These are phyloP conservation scores for Telenomus remus DNA, from an alignment of 1,140 invertebrate genomes.

Conservation along the genomic window DNA sequence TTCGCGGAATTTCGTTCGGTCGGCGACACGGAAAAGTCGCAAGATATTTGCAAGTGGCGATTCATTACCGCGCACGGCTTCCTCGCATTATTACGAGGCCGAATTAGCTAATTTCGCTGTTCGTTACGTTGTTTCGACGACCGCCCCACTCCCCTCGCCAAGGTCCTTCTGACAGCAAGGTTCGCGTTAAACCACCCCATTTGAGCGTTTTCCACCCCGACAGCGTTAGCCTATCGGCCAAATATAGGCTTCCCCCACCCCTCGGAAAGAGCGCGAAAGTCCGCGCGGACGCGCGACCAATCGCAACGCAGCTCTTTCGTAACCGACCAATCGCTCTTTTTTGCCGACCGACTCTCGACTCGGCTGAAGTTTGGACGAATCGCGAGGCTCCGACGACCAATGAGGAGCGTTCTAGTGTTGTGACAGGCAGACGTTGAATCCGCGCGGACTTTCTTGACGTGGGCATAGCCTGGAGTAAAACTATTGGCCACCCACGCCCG, in stretches of 20 bases:
- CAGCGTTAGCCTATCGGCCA: conserved; percentile 72
- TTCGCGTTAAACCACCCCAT: conserved; percentile 76
- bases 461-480: conserved; percentile 65
- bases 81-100: conserved; percentile 73
- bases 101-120: conserved; percentile 75
- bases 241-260: conserved; percentile 64
- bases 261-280: conserved; percentile 55
- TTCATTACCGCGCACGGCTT: conserved; percentile 64
- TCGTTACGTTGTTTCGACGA: conserved; percentile 74
- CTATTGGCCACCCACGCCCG: conserved; percentile 74
- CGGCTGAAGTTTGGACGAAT: conserved; percentile 50
- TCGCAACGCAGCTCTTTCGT: not conserved
- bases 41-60: conserved; percentile 56
- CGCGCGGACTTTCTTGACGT: conserved; percentile 63
- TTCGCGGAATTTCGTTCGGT: conserved; percentile 22
- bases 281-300: conserved; percentile 55
- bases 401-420: conserved; percentile 4
- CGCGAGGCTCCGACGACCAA: conserved; percentile 46
- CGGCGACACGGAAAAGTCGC: conserved; percentile 42
- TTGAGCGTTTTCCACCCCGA: conserved; percentile 76
- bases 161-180: conserved; percentile 73
- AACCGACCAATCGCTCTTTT: too few relatives aligned
- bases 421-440: conserved; percentile 57
- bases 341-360: not conserved
- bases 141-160: conserved; percentile 35